phyloP scores from a whole-genome alignment of 2,797 vertebrate species.

The Sternotherus odoratus region DNA sequence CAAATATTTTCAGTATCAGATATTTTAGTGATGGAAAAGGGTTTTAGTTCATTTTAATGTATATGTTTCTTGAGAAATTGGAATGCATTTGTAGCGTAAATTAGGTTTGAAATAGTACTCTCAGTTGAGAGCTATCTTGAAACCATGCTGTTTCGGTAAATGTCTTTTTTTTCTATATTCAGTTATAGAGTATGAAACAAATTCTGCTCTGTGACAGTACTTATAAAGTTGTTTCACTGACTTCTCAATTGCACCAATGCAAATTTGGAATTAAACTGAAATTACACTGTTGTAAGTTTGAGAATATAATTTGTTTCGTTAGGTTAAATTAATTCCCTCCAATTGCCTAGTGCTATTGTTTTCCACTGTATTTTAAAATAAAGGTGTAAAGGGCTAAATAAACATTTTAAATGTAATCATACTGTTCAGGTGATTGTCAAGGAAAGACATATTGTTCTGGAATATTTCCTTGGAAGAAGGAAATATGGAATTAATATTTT shows the following conservation, averaged over 20 bases:
- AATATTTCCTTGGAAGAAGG: background rate
- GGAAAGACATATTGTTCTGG: background rate
- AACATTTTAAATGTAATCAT: background rate
- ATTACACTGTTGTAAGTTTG: background rate
- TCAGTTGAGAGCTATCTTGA: slow-evolving; percentile 7
- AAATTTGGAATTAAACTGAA: background rate
- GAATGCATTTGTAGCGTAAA: background rate
- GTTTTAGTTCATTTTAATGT: background rate
- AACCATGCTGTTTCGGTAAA: background rate
- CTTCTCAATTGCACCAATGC: background rate
- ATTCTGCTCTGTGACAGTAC: background rate
- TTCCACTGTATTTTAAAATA: background rate
- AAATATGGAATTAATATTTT: background rate
- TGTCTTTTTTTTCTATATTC: background rate
- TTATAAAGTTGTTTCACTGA: background rate
- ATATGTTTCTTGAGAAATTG: background rate
- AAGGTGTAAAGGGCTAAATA: background rate
- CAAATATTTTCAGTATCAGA: background rate
- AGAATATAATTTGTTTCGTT: background rate
- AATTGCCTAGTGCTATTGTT: background rate
- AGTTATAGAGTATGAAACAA: background rate
- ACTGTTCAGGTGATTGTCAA: background rate
- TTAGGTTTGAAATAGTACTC: background rate
- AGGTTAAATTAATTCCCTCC: background rate
- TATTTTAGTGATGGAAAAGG: background rate